Evolutionary conservation across 2,888 invertebrate species (phyloP).

Genomic region (Myathropa florea): DNA sequence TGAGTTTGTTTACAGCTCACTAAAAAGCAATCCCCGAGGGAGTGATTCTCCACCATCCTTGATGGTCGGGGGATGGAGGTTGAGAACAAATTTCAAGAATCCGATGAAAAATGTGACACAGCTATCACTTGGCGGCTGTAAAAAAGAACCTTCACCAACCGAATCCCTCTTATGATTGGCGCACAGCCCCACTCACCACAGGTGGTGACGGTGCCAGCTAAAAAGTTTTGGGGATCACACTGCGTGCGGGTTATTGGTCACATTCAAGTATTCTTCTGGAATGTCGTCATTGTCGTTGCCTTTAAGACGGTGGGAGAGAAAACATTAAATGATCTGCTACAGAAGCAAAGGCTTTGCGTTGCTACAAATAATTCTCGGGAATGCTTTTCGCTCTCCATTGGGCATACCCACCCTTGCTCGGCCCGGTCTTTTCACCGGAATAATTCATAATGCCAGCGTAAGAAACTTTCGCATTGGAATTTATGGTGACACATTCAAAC

Average conservation of each 20-base stretch:
- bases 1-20: constrained; percentile 63
- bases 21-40: constrained; percentile 43
- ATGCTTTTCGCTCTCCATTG: constrained; percentile 24
- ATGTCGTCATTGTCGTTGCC: constrained; percentile 20
- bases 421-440: constrained; percentile 17
- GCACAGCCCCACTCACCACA: constrained; percentile 29
- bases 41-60: constrained; percentile 28
- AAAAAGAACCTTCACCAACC: constrained; percentile 29
- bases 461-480: constrained; percentile 55
- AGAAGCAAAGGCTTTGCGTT: constrained; percentile 36
- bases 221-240: constrained; percentile 12
- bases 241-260: constrained; percentile 21
- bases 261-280: constrained; percentile 29
- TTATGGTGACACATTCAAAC: constrained; percentile 61
- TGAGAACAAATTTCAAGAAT: constrained; percentile 38
- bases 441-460: constrained; percentile 59
- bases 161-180: constrained; percentile 23
- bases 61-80: background rate
- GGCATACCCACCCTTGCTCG: background rate
- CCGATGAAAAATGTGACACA: constrained; percentile 64
- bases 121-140: constrained; percentile 51
- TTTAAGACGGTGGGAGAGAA: constrained; percentile 6
- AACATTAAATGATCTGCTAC: constrained; percentile 59
- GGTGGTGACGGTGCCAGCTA: constrained; percentile 18
- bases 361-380: constrained; percentile 31